Base-by-base conservation (phyloP, 2,797 vertebrate species). In the Sphenopsis melanotis region DNA sequence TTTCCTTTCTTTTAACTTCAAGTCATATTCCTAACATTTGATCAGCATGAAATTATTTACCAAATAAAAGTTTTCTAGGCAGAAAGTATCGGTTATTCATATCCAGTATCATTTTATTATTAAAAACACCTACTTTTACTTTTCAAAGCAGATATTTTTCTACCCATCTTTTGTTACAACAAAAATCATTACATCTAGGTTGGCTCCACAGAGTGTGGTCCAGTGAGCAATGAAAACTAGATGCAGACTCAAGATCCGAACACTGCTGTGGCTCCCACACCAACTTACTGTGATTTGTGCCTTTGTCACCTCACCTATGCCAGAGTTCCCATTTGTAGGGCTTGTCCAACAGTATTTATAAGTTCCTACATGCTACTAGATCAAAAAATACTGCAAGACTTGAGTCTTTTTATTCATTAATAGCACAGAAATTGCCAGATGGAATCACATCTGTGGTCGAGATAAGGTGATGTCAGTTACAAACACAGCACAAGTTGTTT, bases 361-460 rank as follows among this genome's bases (percentile, higher is more conserved):
- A 10, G 18, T 47, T 50, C 34, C 65, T 91, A 66, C 69, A 69
- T 72, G 26, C 61, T 84, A 32, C 59, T 44, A 27, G n/a, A 89
- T 71, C 44, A 89, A 83, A 93, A 50, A 89, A 68, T 32, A 74
- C 63, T 47, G 24, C 44, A 68, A 63, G 41, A 66, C 59, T 76
- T 61, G 44, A 80, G 26, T 11, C 59, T 29, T 82, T 64, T 42
- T 85, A 83, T 70, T 90, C 74, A 74, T 86, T 30, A 94, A 61
- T 15, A 70, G 86, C 66, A 70, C 57, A 94, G 39, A 42, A 85
- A 68, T n/a, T 74, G 86, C 77, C 90, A 93, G 74, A 95, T 82
- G 92, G 81, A 87, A 89, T 56, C 78, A 89, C 64, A 79, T 70
- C 86, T 91, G 80, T 23, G 61, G 93, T 79, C 2, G 47, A 88